Evolutionary conservation across 2,113 vertebrate genomes (phyloP), one percentile per base, ranked within the genome.

Genomic region (Seriola dumerili): DNA sequence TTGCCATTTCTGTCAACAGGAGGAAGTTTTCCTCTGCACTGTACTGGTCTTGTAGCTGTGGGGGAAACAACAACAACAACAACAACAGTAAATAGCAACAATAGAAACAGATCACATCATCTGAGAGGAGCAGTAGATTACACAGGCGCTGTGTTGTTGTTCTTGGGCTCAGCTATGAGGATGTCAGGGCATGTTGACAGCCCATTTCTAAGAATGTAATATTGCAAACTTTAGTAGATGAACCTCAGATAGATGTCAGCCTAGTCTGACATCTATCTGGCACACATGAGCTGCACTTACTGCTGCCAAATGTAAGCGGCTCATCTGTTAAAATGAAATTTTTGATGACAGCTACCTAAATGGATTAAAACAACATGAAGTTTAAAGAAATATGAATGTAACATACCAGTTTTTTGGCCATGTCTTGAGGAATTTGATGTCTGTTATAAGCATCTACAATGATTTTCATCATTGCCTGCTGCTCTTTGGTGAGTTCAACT

Each of bases 1-100:
- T 99, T 74, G 98, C 98, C 96, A 99, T 97, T 94, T 99, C 98
- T 50, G 98, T 99, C 92, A 99, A 91, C 59, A 99, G 96, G 12
- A 99, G 96, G 93, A 99, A 98, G 93, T 99, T 99, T 91, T 97
- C 97, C 91, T 99, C 98, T 68, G 95, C 94, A 1, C 94, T 98
- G 94, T 97, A 98, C 91, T 99, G 97, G 34, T 99, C 97, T 6
- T 99, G 97, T 63, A 99, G 94, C 97, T 99, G 90, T 42, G 42
- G 74, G 38, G 81, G 36, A 78, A 32, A 89, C 29, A 88, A 85
- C 50, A 80, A 85, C 65, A 76, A 11, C 36, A 88, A 85, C 50
- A 80, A 85, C 65, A 76, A 11, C 36, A 83, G 42, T 3, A 50
- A 61, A 61, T 2, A 54, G 2, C 8, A 59, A 0, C 29, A 29